A percentile compares a stretch with the other conserved stretches of the same genome.
phyloP scores from a whole-genome alignment of 2,888 invertebrate genomes.

The Temnothorax ravouxi region DNA sequence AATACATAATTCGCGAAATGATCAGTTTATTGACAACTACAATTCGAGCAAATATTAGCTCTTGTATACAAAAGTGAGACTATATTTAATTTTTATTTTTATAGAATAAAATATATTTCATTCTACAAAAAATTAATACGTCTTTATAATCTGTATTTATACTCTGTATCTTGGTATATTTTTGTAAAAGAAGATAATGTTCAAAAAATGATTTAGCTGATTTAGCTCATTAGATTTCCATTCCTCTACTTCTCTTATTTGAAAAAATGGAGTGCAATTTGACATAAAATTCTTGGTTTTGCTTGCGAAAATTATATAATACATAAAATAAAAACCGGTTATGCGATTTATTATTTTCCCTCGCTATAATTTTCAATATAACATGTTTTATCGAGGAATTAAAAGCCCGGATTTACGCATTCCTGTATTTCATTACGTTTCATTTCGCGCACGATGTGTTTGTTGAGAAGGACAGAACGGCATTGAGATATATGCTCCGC shows the following conservation, averaged over 20 bases:
- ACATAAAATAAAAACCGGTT: not conserved
- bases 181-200: not conserved
- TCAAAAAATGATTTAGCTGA: too few relatives aligned
- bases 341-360: not conserved
- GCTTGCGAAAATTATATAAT: not conserved
- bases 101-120: not conserved
- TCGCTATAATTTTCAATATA: not conserved
- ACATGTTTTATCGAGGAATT: not conserved
- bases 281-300: not conserved
- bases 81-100: not conserved
- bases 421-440: not conserved
- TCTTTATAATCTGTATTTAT: not conserved
- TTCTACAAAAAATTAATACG: not conserved
- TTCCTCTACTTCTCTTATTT: not conserved
- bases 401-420: not conserved
- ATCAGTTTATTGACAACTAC: not conserved
- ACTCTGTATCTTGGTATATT: not conserved
- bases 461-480: not conserved
- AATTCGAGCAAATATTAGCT: not conserved
- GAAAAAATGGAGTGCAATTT: not conserved
- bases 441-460: not conserved
- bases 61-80: not conserved
- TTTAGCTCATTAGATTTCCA: not conserved
- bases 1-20: not conserved
- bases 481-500: constrained; percentile 14